Base-by-base conservation (phyloP, 2,888 invertebrate genomes). In the Tryphoninae sp. region DNA sequence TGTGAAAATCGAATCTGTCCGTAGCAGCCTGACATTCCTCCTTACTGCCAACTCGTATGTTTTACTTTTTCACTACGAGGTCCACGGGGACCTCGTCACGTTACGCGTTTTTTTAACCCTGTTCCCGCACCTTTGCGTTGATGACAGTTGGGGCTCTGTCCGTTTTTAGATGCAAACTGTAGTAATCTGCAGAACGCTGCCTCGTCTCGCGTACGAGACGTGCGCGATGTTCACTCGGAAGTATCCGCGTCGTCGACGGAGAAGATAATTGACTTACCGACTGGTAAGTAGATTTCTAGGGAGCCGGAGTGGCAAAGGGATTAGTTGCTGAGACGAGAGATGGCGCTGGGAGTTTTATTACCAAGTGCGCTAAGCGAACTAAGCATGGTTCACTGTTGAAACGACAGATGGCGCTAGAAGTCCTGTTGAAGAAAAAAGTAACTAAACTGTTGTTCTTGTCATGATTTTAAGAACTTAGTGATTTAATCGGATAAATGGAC, bases 11-110 rank as follows among this genome's bases (percentile, higher is more conserved):
- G 55, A 69, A 80, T 62, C 77, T 78, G 72, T 67, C 64, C 71
- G 40, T 7, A 67, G 59, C 74, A 74, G 49, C 62, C 65, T 71
- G 59, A 76, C 82, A 79, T 82, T 67, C 62, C 82, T 74, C 40
- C 53, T 49, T 77, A 73, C 67, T 73, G 33, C 22, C 65, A 42
- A 64, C 33, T 49, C 53, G 11, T 19, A 58, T 55, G 19, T 68
- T 75, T 72, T 76, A 33, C 55, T 45, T 73, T 64, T 69, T 42
- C 19, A 26, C 45, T 55, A 51, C 72, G 78, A 73, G 64, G 61
- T 77, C 68, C 61, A 16, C 53, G 42, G 59, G 72, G 67, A 72
- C 22, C 77, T 55, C 42, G 62, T 62, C 23, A 26, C 55, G 55
- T 55, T 19, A 23, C 26, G 23, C 23, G 68, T 55, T 62, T 69